Percentiles rank a stretch among this genome's conserved stretches.
Conservation (phyloP, 2,113 vertebrate genomes). For the Thomomys bottae region DNA sequence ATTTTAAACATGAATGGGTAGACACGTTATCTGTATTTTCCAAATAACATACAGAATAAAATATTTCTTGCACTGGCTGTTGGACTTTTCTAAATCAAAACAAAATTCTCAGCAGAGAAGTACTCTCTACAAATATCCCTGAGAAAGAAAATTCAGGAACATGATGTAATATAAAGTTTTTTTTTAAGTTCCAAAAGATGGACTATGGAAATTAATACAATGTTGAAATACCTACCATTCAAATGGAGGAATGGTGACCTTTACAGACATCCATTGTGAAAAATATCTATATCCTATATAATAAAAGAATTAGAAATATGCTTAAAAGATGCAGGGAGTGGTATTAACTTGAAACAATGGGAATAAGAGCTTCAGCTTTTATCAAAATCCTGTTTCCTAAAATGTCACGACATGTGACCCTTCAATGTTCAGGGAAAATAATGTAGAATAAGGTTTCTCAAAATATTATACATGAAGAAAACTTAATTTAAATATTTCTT, state of each 20-base stretch:
- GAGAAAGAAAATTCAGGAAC: background rate
- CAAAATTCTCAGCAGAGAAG: slow-evolving; percentile 13
- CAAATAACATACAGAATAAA: slow-evolving; percentile 45
- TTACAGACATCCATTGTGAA: background rate
- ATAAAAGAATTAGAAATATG: background rate
- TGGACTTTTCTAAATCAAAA: background rate
- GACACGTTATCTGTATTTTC: background rate
- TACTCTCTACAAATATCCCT: background rate
- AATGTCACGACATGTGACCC: background rate
- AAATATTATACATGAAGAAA: slow-evolving; percentile 31
- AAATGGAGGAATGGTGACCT: background rate
- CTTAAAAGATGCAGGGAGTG: background rate
- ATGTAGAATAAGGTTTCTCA: background rate
- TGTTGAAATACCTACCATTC: background rate
- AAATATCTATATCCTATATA: background rate
- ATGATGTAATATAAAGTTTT: background rate
- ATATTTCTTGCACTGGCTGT: background rate
- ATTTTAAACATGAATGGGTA: background rate
- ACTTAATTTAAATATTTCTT: slow-evolving; percentile 52
- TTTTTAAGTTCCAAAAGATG: background rate
- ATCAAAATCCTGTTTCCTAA: slow-evolving; percentile 9
- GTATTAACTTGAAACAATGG: background rate
- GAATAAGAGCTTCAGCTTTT: background rate
- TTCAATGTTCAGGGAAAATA: background rate
- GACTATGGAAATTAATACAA: slow-evolving; percentile 15